phyloP scores from a whole-genome alignment of 2,797 vertebrate genomes.

The Kryptolebias ocellatus region DNA sequence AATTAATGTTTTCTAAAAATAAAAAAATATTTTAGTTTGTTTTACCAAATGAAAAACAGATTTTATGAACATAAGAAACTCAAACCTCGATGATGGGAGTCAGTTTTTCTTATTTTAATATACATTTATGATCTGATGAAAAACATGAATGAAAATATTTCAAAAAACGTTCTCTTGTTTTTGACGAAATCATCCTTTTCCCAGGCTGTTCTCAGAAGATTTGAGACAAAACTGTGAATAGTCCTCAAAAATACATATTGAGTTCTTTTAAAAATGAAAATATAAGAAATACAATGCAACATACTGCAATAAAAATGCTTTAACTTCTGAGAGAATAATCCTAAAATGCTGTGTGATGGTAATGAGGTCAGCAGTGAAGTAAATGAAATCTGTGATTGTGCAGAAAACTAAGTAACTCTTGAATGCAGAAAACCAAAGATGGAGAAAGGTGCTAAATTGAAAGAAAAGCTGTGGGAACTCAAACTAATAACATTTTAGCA shows the following conservation, averaged over 20 bases:
- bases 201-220: conserved; percentile 1
- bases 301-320: background rate
- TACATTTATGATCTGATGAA: conserved; percentile 7
- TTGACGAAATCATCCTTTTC: conserved; percentile 15
- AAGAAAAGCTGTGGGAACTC: conserved; percentile 16
- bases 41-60: no score
- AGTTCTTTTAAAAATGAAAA: no score
- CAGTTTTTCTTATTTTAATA: background rate
- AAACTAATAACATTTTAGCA: background rate
- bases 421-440: conserved; percentile 36
- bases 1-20: no score
- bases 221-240: background rate
- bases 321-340: conserved; percentile 12
- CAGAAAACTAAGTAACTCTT: conserved; percentile 36
- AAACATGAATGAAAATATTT: conserved; percentile 9
- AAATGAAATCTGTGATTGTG: conserved; percentile 30
- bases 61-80: no score
- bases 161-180: background rate
- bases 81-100: no score
- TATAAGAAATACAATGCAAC: conserved; percentile 12
- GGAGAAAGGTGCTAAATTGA: conserved; percentile 9
- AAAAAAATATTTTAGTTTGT: no score
- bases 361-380: conserved; percentile 8
- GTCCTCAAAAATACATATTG: no score
- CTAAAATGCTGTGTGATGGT: conserved; percentile 13